phyloP scores from a whole-genome alignment of 2,888 invertebrate genomes.

The Andrena hattorfiana region DNA sequence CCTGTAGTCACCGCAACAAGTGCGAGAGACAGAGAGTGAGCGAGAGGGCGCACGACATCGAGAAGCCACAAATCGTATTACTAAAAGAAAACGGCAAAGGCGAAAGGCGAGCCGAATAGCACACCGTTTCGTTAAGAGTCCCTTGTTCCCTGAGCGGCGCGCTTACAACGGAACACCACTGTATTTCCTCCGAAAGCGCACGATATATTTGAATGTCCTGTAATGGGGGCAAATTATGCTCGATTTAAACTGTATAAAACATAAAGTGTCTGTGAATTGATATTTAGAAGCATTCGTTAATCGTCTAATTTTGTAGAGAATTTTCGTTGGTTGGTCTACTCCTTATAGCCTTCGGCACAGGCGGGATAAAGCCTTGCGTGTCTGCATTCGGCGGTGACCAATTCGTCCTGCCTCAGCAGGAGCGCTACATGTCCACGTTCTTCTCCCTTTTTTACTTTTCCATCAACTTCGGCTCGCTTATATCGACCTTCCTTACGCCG shows the following conservation, averaged over 20 bases:
- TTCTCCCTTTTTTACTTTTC: slow-evolving; percentile 98
- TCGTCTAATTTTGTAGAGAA: slow-evolving; percentile 84
- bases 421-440: slow-evolving; percentile 91
- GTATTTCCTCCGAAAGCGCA: no score
- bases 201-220: no score
- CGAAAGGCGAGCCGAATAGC: no score
- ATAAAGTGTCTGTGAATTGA: background rate
- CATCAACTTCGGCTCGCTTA: slow-evolving; percentile 95
- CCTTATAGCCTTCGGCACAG: slow-evolving; percentile 95
- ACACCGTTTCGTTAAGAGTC: no score
- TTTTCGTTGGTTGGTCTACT: slow-evolving; percentile 89
- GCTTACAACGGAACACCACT: no score
- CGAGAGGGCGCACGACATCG: no score
- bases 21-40: no score
- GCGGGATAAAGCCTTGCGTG: slow-evolving; percentile 98
- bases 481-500: slow-evolving; percentile 96
- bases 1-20: no score
- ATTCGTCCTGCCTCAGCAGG: slow-evolving; percentile 93
- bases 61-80: no score
- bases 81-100: no score
- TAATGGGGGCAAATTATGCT: background rate
- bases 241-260: background rate
- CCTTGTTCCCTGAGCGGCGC: no score
- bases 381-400: slow-evolving; percentile 98
- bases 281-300: background rate